These are phyloP conservation scores for Tiaroga cobitis DNA, from an alignment of 2,797 vertebrate genomes.

Conservation along the genomic window DNA sequence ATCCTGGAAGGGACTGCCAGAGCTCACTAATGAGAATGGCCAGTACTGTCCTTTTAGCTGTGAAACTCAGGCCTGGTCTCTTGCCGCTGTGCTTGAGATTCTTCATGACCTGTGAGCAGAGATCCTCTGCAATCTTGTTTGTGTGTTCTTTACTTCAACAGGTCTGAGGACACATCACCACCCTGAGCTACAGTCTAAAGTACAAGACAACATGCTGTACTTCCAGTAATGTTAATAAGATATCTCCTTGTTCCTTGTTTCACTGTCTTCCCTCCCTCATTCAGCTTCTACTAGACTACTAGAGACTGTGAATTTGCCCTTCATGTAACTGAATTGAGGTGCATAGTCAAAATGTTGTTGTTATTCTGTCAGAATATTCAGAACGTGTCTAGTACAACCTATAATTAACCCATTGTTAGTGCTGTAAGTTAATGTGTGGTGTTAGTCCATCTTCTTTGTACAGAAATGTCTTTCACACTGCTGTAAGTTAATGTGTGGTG, in stretches of 20 bases:
- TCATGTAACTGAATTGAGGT: background rate
- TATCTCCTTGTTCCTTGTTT: conserved; percentile 4
- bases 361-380: background rate
- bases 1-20: conserved; percentile 95
- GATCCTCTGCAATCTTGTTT: conserved; percentile 15
- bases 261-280: background rate
- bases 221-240: background rate
- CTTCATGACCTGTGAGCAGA: conserved; percentile 85
- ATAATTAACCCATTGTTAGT: conserved; percentile 12
- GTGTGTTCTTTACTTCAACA: background rate
- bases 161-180: background rate
- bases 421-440: conserved; percentile 13
- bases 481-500: conserved; percentile 15
- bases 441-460: conserved; percentile 16
- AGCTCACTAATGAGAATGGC: conserved; percentile 95
- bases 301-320: conserved; percentile 2
- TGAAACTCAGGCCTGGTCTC: conserved; percentile 96
- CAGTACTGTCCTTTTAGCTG: conserved; percentile 95
- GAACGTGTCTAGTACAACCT: conserved; percentile 2
- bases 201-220: background rate
- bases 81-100: conserved; percentile 87
- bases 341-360: conserved; percentile 16
- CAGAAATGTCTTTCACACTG: background rate
- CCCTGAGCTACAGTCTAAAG: conserved; percentile 2
- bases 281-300: background rate